Evolutionary conservation across 2,797 vertebrate species (phyloP).

Genomic region (Enteromius treurensis): DNA sequence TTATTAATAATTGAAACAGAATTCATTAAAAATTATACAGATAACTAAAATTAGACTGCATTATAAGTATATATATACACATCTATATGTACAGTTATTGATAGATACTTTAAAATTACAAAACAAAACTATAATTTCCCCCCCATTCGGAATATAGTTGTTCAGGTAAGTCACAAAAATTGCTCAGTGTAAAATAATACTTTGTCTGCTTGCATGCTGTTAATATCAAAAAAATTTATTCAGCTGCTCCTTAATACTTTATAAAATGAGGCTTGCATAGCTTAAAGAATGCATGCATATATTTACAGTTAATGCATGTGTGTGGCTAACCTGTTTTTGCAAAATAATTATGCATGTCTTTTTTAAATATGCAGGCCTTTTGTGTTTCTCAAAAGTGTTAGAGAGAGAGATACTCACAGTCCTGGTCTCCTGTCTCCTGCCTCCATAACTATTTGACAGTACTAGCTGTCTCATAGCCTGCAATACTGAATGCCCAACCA

Average conservation of each 20-base stretch:
- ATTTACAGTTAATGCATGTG: background rate
- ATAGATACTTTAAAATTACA: background rate
- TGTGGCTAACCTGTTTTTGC: background rate
- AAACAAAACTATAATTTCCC: background rate
- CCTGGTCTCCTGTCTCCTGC: conserved; percentile 91
- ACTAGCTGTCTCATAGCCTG: conserved; percentile 93
- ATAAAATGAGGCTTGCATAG: background rate
- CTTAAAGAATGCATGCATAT: background rate
- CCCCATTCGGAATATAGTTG: background rate
- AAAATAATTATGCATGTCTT: background rate
- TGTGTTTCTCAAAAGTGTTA: background rate
- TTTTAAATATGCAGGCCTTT: background rate
- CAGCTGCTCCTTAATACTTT: background rate
- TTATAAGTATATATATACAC: too few relatives aligned
- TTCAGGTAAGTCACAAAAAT: background rate
- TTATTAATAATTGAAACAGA: background rate
- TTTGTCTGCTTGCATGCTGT: background rate
- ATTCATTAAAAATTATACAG: background rate
- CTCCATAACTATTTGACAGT: conserved; percentile 91
- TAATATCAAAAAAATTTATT: background rate
- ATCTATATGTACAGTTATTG: background rate
- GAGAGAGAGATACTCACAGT: conserved; percentile 87
- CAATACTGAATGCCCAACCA: conserved; percentile 43
- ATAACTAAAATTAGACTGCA: background rate
- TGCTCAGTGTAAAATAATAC: background rate